Evolutionary conservation across 1,140 invertebrate genomes (phyloP), one percentile per base, ranked within the genome.

Genomic region (Cotesia chilonis): DNA sequence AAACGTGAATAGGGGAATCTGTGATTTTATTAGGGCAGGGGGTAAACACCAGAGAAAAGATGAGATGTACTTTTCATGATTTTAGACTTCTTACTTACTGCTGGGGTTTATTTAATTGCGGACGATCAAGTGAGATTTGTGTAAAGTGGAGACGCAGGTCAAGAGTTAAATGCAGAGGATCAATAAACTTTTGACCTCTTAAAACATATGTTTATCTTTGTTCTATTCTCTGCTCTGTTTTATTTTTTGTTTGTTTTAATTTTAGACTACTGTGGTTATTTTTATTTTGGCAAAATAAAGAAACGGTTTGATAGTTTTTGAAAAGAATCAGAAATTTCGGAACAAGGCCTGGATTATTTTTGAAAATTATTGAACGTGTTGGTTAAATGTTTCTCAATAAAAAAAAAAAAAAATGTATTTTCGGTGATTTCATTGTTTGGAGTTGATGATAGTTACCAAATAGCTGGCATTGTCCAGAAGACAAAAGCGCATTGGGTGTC

Each of bases 121-220:
- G 14, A 51, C n/a, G 37, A 66, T 66, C 64, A 14, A 12, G 20
- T 20, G 35, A 65, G 36, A 54, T 55, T 36, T 65, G 52, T 54
- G 20, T 10, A 35, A 54, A 71, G 28, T 64, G 28, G 36, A 54
- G 20, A 65, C 38, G 38, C 7, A 55, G 70, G 60, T 71, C 69
- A 71, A 17, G 51, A 71, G 69, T 36, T 65, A 35, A 38, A 71
- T 71, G 66, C 54, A 63, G 61, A 28, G 28, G 70, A 71, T 71
- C 70, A 59, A 71, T 71, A 71, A 64, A 71, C 35, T 37, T 71
- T 65, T 65, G 17, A 61, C 63, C 52, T 20, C 47, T 65, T 52
- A 59, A 28, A 59, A 59, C 17, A 59, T 59, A 10, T 59, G 17
- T 59, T 59, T 59, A 28, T 59, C 17, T 20, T 59, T 9, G 20